Conservation (phyloP, 2,113 vertebrate species). For the Tetrao urogallus region DNA sequence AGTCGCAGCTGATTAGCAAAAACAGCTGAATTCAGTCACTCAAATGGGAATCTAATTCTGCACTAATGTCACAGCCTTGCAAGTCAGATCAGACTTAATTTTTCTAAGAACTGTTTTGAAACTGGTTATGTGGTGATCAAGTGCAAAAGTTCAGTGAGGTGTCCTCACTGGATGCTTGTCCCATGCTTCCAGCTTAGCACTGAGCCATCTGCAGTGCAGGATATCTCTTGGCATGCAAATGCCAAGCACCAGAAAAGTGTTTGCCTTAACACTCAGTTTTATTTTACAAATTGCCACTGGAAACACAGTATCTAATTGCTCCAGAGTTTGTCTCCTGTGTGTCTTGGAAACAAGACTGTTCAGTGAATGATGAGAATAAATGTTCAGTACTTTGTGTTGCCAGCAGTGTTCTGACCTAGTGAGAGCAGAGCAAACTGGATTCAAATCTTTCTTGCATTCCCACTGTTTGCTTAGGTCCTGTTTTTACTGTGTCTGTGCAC, state of each 20-base stretch:
- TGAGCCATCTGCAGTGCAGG: background rate
- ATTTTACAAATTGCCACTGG: background rate
- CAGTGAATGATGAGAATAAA: background rate
- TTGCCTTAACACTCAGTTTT: background rate
- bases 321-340: background rate
- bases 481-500: background rate
- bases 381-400: background rate
- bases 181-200: background rate
- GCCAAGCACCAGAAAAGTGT: background rate
- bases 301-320: background rate
- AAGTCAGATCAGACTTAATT: background rate
- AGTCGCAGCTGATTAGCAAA: background rate
- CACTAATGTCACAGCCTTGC: background rate
- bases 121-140: background rate
- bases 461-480: background rate
- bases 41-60: constrained; percentile 16
- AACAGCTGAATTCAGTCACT: background rate
- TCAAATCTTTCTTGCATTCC: background rate
- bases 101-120: background rate
- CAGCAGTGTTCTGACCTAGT: background rate
- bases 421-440: background rate
- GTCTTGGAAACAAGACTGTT: background rate
- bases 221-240: background rate
- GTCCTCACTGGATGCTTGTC: background rate
- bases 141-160: background rate